phyloP scores from a whole-genome alignment of 2,113 vertebrate genomes.

The Vombatus ursinus region DNA sequence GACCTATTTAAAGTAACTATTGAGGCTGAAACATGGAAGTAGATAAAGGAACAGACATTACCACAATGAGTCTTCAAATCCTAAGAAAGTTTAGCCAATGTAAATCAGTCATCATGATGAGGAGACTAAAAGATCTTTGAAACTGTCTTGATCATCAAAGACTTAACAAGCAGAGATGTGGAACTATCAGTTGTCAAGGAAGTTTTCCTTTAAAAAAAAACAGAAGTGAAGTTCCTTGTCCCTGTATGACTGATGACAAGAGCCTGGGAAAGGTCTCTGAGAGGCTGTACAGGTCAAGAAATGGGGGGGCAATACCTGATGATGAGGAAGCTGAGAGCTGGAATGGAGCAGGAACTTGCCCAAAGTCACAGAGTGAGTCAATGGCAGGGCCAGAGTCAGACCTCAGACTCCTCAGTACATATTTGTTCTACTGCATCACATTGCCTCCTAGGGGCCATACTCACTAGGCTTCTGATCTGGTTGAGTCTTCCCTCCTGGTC shows the following conservation, averaged over 20 bases:
- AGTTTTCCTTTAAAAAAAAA: not conserved
- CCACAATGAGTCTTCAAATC: too few species aligned
- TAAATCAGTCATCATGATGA: too few species aligned
- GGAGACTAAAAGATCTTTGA: too few species aligned
- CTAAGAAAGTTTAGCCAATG: too few species aligned
- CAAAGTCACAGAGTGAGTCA: not conserved
- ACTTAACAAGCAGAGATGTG: too few species aligned
- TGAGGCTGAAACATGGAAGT: too few species aligned
- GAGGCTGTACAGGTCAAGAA: not conserved
- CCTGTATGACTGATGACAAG: not conserved
- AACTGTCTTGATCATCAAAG: too few species aligned
- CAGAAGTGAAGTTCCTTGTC: not conserved
- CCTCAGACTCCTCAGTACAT: not conserved
- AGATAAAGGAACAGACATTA: too few species aligned
- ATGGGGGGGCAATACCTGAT: not conserved
- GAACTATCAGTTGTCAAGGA: not conserved
- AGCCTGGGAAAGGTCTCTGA: not conserved
- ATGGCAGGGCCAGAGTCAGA: not conserved
- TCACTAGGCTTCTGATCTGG: not conserved
- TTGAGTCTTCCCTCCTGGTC: not conserved
- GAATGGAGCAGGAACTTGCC: not conserved
- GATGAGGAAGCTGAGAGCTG: not conserved
- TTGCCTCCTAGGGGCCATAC: not conserved
- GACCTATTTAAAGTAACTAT: too few species aligned
- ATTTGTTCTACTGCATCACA: not conserved